Base-by-base conservation (phyloP, 2,797 vertebrate species). In the Sebastes goodei region DNA sequence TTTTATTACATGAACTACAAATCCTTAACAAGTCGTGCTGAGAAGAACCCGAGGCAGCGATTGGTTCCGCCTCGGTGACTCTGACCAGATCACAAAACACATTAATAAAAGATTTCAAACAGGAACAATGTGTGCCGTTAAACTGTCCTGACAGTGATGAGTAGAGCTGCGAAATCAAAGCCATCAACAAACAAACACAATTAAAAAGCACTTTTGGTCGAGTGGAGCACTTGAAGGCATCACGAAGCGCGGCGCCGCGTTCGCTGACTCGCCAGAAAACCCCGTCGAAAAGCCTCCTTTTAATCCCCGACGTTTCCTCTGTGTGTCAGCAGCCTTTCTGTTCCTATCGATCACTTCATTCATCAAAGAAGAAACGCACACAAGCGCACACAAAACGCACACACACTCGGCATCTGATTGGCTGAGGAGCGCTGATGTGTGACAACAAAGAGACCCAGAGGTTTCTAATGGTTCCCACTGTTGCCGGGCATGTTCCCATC, bases 201-300 rank as follows among this genome's bases (percentile, higher is more conserved):
- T 78, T 81, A 86, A 73, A 87, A 83, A 27, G 14, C 46, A 2
- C 7, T 72, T 72, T 74, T 56, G 53, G 25, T 62, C 10, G 27
- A 66, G 35, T 1, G 15, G 30, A 61, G 66, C 62, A n/a, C 80
- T 76, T 72, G 78, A 85, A 75, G 81, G 69, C 82, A 10, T 70
- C 82, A 12, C 8, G 8, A 3, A 62, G 42, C 7, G n/a, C 4
- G 15, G 10, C 9, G 29, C 29, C 42, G 73, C 60, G n/a, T 88
- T 84, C 65, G 83, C 89, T 88, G 92, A 90, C 83, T 87, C 82
- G 14, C 35, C 81, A 78, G 66, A 87, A 90, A 78, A 20, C 4
- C 20, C 29, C 11, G 25, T 12, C 20, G 72, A 68, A 86, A 88
- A 83, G 74, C 80, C 75, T 74, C 74, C 69, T 14, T 86, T 74